These are phyloP conservation scores for Apodemus speciosus DNA, from an alignment of 2,113 vertebrate genomes.

Conservation along the genomic window DNA sequence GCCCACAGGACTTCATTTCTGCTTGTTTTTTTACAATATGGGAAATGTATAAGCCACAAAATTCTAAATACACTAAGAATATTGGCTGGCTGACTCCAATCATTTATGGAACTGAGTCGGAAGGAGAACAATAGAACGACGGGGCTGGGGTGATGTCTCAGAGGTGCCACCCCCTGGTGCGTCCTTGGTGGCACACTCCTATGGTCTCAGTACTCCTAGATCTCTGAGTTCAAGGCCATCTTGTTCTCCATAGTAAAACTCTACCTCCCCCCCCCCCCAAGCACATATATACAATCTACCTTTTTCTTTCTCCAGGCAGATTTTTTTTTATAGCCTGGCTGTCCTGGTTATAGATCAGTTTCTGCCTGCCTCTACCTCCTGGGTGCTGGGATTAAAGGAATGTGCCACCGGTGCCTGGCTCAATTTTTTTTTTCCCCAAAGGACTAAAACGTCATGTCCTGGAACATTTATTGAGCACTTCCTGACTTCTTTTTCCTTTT, in stretches of 20 bases:
- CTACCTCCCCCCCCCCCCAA: background rate
- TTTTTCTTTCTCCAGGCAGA: too few species aligned
- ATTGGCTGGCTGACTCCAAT: background rate
- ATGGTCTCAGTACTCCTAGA: background rate
- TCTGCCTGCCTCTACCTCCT: background rate
- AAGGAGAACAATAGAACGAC: background rate
- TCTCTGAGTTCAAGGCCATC: background rate
- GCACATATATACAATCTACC: background rate
- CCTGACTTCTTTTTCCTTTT: background rate
- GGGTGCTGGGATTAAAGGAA: background rate
- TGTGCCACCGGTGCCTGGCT: background rate
- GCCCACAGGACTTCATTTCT: background rate
- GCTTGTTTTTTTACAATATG: background rate
- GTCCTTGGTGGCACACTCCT: background rate
- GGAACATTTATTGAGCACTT: background rate
- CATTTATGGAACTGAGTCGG: background rate
- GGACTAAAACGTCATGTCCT: background rate
- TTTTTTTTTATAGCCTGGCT: background rate
- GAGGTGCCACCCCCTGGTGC: background rate
- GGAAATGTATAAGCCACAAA: background rate
- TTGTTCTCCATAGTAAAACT: background rate
- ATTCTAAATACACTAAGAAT: background rate
- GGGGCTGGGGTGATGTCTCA: background rate
- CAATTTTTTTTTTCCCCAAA: background rate
- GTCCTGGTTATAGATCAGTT: background rate